Evolutionary conservation across 2,888 invertebrate genomes (phyloP).

Genomic region (Perdita meconis): DNA sequence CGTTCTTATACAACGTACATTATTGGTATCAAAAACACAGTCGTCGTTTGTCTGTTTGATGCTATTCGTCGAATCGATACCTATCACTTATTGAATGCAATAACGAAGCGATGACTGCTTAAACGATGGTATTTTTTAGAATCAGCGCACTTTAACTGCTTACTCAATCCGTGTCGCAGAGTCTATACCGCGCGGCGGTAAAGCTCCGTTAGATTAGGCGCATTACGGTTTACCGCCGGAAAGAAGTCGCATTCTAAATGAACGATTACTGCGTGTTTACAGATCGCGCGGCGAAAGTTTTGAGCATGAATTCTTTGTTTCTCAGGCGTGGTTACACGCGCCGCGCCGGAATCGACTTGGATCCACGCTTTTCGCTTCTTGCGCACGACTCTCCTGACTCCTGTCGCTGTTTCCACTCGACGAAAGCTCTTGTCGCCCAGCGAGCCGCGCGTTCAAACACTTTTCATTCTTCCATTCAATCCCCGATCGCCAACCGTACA

Average conservation of each 20-base stretch:
- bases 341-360: conserved; percentile 48
- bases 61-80: no score
- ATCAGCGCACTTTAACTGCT: no score
- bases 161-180: no score
- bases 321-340: conserved; percentile 51
- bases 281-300: conserved; percentile 22
- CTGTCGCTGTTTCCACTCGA: conserved; percentile 51
- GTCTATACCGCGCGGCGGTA: no score
- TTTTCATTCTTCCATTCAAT: conserved; percentile 12
- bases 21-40: no score
- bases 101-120: no score
- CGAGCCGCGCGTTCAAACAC: conserved; percentile 15
- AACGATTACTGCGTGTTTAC: not conserved
- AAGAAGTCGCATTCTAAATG: not conserved
- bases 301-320: conserved; percentile 35
- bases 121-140: no score
- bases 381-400: conserved; percentile 55
- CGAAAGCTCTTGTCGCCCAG: conserved; percentile 10
- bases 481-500: no score
- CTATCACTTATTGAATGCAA: no score
- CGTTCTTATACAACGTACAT: no score
- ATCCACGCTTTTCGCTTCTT: conserved; percentile 54
- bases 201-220: not conserved
- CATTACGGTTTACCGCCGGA: not conserved
- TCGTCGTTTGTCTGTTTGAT: no score